Conservation (phyloP, 2,797 vertebrate species). For the Hylomyscus alleni region DNA sequence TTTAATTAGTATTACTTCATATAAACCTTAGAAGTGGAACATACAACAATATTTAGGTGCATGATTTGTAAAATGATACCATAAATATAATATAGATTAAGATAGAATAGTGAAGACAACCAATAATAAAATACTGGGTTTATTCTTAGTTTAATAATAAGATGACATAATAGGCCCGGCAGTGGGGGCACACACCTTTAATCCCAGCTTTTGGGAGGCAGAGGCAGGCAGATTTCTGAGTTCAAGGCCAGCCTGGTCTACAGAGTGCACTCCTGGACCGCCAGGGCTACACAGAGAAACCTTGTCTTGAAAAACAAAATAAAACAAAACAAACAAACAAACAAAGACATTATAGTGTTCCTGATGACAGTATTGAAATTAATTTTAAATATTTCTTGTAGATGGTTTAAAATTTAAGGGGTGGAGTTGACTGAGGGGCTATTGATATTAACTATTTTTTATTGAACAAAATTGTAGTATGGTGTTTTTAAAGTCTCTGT, state of each 20-base stretch:
- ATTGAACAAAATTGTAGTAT: not conserved
- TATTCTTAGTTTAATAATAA: constrained; percentile 39
- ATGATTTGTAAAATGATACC: constrained; percentile 19
- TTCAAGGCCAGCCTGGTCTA: too few relatives aligned
- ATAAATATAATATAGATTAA: constrained; percentile 45
- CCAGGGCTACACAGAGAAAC: too few relatives aligned
- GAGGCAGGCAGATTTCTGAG: too few relatives aligned
- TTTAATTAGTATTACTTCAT: constrained; percentile 24
- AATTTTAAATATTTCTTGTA: constrained; percentile 48
- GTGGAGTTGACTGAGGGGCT: not conserved
- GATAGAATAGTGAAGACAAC: not conserved
- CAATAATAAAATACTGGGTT: not conserved
- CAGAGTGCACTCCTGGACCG: too few relatives aligned
- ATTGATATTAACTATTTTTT: constrained; percentile 21
- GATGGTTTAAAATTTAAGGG: constrained; percentile 37
- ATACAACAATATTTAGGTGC: not conserved
- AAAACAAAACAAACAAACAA: too few relatives aligned
- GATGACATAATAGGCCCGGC: not conserved
- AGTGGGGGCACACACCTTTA: too few relatives aligned
- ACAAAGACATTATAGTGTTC: not conserved
- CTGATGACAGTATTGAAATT: constrained; percentile 38
- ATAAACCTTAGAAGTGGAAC: constrained; percentile 49
- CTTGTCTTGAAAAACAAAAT: too few relatives aligned
- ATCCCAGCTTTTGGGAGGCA: too few relatives aligned
- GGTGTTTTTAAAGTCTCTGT: not conserved